Evolutionary conservation across 2,888 invertebrate species (phyloP), one percentile per base, ranked within the genome.

Genomic region (Scaptomyza caliginosa): DNA sequence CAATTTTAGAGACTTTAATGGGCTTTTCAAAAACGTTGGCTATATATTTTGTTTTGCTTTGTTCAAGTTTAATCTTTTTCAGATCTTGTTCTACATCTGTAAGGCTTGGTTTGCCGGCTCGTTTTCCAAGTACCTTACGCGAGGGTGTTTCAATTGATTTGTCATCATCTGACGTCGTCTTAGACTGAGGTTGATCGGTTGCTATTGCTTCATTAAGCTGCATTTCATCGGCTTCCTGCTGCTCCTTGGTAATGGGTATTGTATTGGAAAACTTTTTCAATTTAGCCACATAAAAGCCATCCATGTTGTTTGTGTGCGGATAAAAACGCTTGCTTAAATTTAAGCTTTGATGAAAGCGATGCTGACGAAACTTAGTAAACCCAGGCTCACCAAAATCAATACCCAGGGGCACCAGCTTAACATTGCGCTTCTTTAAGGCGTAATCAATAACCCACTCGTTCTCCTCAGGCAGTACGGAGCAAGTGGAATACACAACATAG

Each of bases 211-310:
- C 86, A 26, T 90, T 87, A 32, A 90, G 65, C 60, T 91, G 84
- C 42, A 89, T 89, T 59, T 91, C 90, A 51, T 91, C 90, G 34
- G 91, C 89, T 52, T 92, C 91, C 54, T 91, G 90, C 16, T 91
- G 83, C 30, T 91, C 91, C 73, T 90, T 90, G 79, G 74, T 92
- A 73, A 92, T 91, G 3, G 93, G 92, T 92, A 94, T 93, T 36
- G 94, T 93, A 92, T 98, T 97, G 0, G 97, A 97, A 90, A 98
- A 96, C 90, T 99, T 99, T 92, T 98, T 98, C 11, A 99, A 91
- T 92, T 99, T 99, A 0, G 99, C 99, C 1, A 99, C 98, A 92
- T 96, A 99, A 92, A 99, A 99, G 3, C 99, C 99, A 92, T 99
- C 99, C 96, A 99, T 97, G 90, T 99, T 99, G 90, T 99, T 98